phyloP scores from a whole-genome alignment of 2,888 invertebrate genomes.

The Thera obeliscata region DNA sequence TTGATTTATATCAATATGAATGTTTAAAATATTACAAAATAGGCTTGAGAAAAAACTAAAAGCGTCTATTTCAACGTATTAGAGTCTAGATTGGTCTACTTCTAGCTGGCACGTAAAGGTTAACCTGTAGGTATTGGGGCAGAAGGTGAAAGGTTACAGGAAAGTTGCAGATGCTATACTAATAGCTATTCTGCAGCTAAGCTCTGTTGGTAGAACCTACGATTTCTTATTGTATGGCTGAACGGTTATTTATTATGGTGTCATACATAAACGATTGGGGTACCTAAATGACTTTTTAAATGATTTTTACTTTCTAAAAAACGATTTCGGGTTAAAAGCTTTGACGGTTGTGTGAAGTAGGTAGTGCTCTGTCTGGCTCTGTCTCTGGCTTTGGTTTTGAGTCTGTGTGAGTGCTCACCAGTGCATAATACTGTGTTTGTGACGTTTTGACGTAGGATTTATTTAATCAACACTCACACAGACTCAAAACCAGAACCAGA shows the following conservation, averaged over 20 bases:
- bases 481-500: no score
- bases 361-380: no score
- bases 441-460: no score
- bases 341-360: not conserved
- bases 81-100: conserved; percentile 17
- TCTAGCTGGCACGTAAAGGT: not conserved
- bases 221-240: not conserved
- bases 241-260: conserved; percentile 1
- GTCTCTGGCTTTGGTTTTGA: no score
- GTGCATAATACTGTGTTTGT: no score
- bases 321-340: not conserved
- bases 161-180: conserved; percentile 6
- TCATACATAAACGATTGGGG: not conserved
- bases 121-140: conserved; percentile 5
- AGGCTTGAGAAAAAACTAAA: not conserved
- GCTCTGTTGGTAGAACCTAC: not conserved
- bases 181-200: not conserved
- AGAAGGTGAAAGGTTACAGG: conserved; percentile 22
- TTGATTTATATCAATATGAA: not conserved
- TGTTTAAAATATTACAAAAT: not conserved
- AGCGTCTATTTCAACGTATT: conserved; percentile 2
- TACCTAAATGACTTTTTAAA: conserved; percentile 20
- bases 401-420: no score
- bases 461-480: no score
- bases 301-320: conserved; percentile 12